These are phyloP conservation scores for Caenorhabditis drosophilae DNA, from an alignment of 2,888 invertebrate species.

Conservation along the genomic window DNA sequence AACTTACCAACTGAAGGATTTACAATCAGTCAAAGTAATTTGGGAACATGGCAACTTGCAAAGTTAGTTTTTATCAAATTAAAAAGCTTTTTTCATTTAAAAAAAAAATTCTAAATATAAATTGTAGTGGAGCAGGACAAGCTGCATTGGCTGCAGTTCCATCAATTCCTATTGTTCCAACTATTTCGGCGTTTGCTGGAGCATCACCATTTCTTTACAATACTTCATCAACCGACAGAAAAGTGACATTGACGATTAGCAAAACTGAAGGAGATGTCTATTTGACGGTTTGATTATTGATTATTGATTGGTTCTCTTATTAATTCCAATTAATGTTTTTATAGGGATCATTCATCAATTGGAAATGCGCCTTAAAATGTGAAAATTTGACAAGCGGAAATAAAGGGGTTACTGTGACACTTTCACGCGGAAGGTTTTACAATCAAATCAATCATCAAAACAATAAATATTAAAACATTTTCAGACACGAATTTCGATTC, in stretches of 20 bases:
- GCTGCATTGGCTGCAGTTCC: conserved; percentile 12
- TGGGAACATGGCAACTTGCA: conserved; percentile 31
- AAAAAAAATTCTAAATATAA: neutral
- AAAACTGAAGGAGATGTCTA: conserved; percentile 51
- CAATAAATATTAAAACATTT: neutral
- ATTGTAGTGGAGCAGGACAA: conserved; percentile 22
- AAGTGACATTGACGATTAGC: conserved; percentile 50
- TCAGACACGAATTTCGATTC: conserved; percentile 61
- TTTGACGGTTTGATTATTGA: conserved; percentile 35
- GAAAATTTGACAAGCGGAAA: conserved; percentile 41
- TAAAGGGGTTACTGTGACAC: conserved; percentile 53
- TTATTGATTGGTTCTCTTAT: neutral
- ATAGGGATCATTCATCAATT: conserved; percentile 61
- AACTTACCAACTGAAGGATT: conserved; percentile 32
- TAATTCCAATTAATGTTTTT: conserved; percentile 5
- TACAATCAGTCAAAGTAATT: conserved; percentile 28
- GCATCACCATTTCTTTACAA: conserved; percentile 15
- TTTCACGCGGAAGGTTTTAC: conserved; percentile 52
- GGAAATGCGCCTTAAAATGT: conserved; percentile 61
- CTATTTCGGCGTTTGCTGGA: conserved; percentile 21
- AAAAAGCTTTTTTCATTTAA: neutral
- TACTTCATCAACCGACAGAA: conserved; percentile 23
- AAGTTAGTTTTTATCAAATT: conserved; percentile 6
- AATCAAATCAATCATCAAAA: neutral
- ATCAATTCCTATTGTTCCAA: conserved; percentile 26